These are phyloP conservation scores for Tromatobia lineatoria DNA, from an alignment of 2,888 invertebrate genomes.

Conservation along the genomic window DNA sequence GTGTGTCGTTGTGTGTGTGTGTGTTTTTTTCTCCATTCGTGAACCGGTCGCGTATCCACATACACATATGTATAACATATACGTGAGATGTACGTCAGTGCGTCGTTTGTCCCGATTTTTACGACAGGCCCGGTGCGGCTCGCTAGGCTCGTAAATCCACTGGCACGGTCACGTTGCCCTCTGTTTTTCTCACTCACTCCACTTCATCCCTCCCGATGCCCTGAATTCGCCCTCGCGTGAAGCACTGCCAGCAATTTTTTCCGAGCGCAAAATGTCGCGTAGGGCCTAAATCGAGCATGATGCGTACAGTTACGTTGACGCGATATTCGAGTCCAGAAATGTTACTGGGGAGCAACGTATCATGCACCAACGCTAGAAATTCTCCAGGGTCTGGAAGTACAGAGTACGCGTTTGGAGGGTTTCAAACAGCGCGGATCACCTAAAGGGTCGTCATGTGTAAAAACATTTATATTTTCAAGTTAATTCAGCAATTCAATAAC, in stretches of 20 bases:
- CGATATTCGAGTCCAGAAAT: constrained; percentile 12
- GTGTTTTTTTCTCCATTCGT: constrained; percentile 42
- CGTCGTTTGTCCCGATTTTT: constrained; percentile 72
- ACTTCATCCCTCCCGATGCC: constrained; percentile 26
- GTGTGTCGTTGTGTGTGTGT: constrained; percentile 38
- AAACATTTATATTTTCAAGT: background rate
- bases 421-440: constrained; percentile 4
- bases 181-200: constrained; percentile 42
- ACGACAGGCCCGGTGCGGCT: constrained; percentile 67
- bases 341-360: background rate
- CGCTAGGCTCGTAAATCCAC: constrained; percentile 70
- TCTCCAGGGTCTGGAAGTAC: constrained; percentile 32
- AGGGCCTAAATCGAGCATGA: constrained; percentile 24
- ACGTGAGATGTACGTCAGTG: constrained; percentile 65
- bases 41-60: constrained; percentile 15
- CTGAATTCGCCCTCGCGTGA: constrained; percentile 12
- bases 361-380: background rate
- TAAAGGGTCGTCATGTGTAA: background rate
- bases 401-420: background rate
- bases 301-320: constrained; percentile 29
- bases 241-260: constrained; percentile 42
- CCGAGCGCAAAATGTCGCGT: constrained; percentile 21
- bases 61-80: background rate
- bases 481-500: background rate
- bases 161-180: constrained; percentile 58